These are phyloP conservation scores for Gallirallus australis DNA, from an alignment of 2,797 vertebrate genomes.

Conservation along the genomic window DNA sequence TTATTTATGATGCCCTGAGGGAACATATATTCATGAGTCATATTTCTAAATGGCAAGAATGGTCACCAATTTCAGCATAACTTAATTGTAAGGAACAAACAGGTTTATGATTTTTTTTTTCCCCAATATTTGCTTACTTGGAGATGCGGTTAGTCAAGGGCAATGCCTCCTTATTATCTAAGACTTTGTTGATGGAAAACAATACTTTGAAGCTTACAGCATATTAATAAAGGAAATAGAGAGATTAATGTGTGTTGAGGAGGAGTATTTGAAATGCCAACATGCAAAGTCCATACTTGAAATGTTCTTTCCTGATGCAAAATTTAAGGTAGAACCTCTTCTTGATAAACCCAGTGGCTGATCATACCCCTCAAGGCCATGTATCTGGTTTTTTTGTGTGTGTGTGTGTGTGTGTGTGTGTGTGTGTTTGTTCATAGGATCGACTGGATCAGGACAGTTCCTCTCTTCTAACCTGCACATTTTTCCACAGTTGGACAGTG, in stretches of 20 bases:
- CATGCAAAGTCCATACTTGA: slow-evolving; percentile 8
- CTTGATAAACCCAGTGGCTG: background rate
- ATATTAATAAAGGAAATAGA: slow-evolving; percentile 37
- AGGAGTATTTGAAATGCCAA: slow-evolving; percentile 14
- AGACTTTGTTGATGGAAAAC: slow-evolving; percentile 13
- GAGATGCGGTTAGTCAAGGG: slow-evolving; percentile 37
- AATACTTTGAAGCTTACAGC: background rate
- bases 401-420: background rate
- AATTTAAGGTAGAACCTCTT: slow-evolving; percentile 6
- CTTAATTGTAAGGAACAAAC: slow-evolving; percentile 31
- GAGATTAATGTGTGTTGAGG: slow-evolving; percentile 53
- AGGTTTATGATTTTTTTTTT: slow-evolving; percentile 37
- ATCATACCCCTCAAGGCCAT: background rate
- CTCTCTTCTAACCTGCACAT: background rate
- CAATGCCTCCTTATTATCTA: slow-evolving; percentile 27
- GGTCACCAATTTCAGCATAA: slow-evolving; percentile 28
- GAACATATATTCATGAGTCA: slow-evolving; percentile 36
- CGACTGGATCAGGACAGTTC: background rate
- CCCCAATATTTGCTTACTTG: slow-evolving; percentile 56
- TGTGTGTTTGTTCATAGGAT: background rate
- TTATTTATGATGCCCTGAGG: slow-evolving; percentile 21
- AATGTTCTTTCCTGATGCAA: background rate
- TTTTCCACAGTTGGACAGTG: background rate
- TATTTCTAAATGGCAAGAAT: slow-evolving; percentile 47
- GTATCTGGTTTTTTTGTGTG: background rate